These are phyloP conservation scores for Caradrina clavipalpis DNA, from an alignment of 2,888 invertebrate genomes.

Conservation along the genomic window DNA sequence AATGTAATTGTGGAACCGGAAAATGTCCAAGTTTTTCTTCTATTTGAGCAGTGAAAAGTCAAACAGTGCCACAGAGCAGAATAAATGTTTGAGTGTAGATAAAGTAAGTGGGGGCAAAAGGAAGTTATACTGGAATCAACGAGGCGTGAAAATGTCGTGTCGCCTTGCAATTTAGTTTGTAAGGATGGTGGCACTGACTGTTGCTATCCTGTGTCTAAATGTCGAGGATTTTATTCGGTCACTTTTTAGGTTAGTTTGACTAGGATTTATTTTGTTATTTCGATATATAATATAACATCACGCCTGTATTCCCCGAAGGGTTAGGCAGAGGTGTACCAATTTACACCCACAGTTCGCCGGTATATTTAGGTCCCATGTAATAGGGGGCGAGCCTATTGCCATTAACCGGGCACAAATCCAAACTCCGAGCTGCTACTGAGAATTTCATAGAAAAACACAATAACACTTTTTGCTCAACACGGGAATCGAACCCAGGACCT, in stretches of 20 bases:
- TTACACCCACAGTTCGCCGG: too few species aligned
- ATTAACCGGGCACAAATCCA: too few species aligned
- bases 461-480: too few species aligned
- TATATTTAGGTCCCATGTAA: too few species aligned
- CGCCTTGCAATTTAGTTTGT: slow-evolving; percentile 47
- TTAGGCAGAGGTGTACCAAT: too few species aligned
- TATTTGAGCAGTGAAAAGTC: slow-evolving; percentile 39
- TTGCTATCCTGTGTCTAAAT: slow-evolving; percentile 4
- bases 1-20: neutral
- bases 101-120: slow-evolving; percentile 41
- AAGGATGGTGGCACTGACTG: slow-evolving; percentile 25
- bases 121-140: slow-evolving; percentile 55
- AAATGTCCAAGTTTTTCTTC: slow-evolving; percentile 13
- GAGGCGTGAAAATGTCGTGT: slow-evolving; percentile 58
- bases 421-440: too few species aligned
- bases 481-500: too few species aligned
- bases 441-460: too few species aligned
- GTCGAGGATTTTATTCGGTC: neutral
- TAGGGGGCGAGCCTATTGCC: too few species aligned
- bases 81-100: slow-evolving; percentile 51
- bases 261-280: too few species aligned
- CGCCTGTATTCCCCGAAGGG: too few species aligned
- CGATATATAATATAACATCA: too few species aligned
- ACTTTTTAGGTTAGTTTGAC: neutral
- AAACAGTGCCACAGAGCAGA: slow-evolving; percentile 47